Evolutionary conservation across 2,888 invertebrate genomes (phyloP), one percentile per base, ranked within the genome.

Genomic region (Drosophila sordidula): DNA sequence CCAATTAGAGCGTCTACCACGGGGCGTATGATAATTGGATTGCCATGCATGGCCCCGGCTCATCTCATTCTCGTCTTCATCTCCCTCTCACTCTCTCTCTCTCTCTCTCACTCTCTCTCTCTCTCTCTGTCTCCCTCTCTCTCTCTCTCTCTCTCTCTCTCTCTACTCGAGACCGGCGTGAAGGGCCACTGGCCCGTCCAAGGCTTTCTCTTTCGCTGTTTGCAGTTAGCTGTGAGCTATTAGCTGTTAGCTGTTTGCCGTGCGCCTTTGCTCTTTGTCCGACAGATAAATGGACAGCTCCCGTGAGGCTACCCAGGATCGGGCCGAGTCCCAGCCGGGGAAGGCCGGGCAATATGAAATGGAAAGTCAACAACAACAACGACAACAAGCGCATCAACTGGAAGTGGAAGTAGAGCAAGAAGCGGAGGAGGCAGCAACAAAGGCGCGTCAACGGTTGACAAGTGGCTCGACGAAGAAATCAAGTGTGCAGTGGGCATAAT

Each of bases 11-110:
- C 66, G 46, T 55, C 69, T 59, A 78, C 82, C 81, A 80, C 67
- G 80, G 74, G 83, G 74, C 69, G 87, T 71, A 79, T 85, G 83
- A 86, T 88, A 83, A 88, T 83, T 88, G 88, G 89, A 88, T 83
- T 79, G 88, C 79, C 70, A 88, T 86, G 75, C 72, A 85, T 78
- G 82, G 18, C 18, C 41, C 18, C 34, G n/a, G 25, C 45, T 26
- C 39, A 25, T 16, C 38, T 18, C 38, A 25, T 41, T 61, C 36
- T 29, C 36, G 22, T 12, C 5, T 32, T 3, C 0, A 14, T 3
- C n/a, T 8, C 38, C 12, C 4, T 12, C 12, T 29, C 11, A n/a
- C 26, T 11, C 38, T 22, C 12, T 29, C 11, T 25, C 26, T 11
- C 38, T 22, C 12, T 29, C 11, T 25, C 26, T 11, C 38, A n/a